Conservation (phyloP, 2,113 vertebrate species). For the Colossoma macropomum region DNA sequence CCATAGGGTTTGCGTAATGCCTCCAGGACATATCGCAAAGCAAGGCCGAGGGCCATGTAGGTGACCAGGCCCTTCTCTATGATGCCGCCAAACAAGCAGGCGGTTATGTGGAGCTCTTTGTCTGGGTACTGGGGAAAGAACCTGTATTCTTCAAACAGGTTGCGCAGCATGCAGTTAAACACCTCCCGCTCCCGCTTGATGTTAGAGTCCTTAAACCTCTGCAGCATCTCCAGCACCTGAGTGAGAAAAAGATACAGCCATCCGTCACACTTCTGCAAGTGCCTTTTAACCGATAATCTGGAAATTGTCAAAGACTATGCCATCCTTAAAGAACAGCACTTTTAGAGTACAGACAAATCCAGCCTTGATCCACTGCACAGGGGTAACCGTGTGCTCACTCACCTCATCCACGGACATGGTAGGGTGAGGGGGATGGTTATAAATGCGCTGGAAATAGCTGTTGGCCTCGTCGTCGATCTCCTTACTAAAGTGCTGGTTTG, state of each 20-base stretch:
- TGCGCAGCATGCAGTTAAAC: conserved; percentile 98
- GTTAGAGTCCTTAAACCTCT: conserved; percentile 97
- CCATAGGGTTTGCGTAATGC: conserved; percentile 97
- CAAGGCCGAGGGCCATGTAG: conserved; percentile 96
- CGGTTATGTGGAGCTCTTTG: conserved; percentile 99
- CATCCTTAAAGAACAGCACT: background rate
- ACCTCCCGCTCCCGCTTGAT: conserved; percentile 97
- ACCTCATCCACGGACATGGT: conserved; percentile 99
- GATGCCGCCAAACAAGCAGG: conserved; percentile 97
- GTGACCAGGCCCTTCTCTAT: conserved; percentile 99
- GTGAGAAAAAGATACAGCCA: no score
- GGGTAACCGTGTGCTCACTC: conserved; percentile 56
- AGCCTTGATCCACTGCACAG: no score
- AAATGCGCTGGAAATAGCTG: conserved; percentile 99
- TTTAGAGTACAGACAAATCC: no score
- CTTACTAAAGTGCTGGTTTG: conserved; percentile 99
- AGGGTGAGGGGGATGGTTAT: conserved; percentile 98
- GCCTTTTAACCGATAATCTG: no score
- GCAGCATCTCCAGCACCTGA: conserved; percentile 98
- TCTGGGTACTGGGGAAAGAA: conserved; percentile 99
- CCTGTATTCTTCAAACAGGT: conserved; percentile 97
- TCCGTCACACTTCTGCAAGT: no score
- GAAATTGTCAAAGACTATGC: no score
- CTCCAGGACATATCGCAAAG: conserved; percentile 96
- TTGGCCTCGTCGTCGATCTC: conserved; percentile 99